Evolutionary conservation across 37 sponge, comb jelly and placozoan species (phyloP).

Genomic region (Amphimedon queenslandica): DNA sequence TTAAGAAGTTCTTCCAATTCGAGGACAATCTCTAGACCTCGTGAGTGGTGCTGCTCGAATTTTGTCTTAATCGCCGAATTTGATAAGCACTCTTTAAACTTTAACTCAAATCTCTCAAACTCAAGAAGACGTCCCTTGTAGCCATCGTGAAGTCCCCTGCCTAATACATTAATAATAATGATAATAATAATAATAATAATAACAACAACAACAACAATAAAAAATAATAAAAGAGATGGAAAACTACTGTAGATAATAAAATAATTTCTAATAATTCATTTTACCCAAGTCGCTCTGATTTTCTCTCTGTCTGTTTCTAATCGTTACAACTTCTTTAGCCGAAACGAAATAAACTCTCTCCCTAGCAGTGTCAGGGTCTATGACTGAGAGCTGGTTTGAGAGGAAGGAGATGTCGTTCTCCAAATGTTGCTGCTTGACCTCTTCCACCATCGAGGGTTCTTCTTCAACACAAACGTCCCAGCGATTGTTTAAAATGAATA

Average conservation of each 20-base stretch:
- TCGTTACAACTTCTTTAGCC: conserved; percentile 82
- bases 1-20: conserved; percentile 59
- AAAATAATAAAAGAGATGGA: too few species aligned
- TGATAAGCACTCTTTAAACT: conserved; percentile 81
- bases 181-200: too few species aligned
- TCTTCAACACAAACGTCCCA: conserved; percentile 85
- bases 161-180: too few species aligned
- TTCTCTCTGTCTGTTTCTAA: background rate
- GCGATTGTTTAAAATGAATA: conserved; percentile 94
- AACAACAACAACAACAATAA: too few species aligned
- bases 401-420: conserved; percentile 64
- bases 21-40: conserved; percentile 55
- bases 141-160: conserved; percentile 46
- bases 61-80: conserved; percentile 88
- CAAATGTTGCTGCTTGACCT: conserved; percentile 82
- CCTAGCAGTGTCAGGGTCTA: conserved; percentile 43
- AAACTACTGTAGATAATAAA: too few species aligned
- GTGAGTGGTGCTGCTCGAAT: conserved; percentile 82
- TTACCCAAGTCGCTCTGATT: background rate
- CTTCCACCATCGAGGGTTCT: conserved; percentile 36
- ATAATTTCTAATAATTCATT: too few species aligned
- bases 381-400: conserved; percentile 65
- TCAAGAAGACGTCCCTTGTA: conserved; percentile 32
- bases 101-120: conserved; percentile 73
- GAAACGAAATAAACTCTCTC: conserved; percentile 93